Base-by-base conservation (phyloP, 2,888 invertebrate genomes). In the Anorthoa munda region DNA sequence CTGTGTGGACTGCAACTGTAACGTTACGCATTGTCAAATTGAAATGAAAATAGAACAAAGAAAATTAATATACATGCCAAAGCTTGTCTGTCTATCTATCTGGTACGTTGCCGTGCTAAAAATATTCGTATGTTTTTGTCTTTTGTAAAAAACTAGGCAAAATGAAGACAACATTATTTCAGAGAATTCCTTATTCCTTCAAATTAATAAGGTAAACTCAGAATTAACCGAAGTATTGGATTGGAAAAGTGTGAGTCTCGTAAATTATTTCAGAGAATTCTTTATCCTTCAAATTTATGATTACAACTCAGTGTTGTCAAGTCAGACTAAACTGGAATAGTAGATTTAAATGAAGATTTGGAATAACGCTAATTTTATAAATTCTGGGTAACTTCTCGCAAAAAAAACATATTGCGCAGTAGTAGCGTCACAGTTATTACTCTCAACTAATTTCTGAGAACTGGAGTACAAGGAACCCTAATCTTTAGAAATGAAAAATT, bases 11-110 rank as follows among this genome's bases (percentile, higher is more conserved):
- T 60, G 66, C 4, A 50, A 48, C n/a, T 17, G 39, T 55, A 13
- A 26, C n/a, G 39, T 46, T 17, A 26, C 17, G 71, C 63, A 26
- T 70, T 82, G 66, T 64, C 65, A 66, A 70, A 63, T 23, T 0
- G 55, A 45, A 60, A 59, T 50, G 4, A 70, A 59, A 61, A 31
- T 69, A 17, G 15, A 60, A 55, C 9, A 26, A 76, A 53, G 13
- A 13, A 18, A 23, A 58, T 45, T 51, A 39, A 51, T n/a, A 17
- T 26, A 55, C 13, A 17, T 53, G n/a, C 23, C 11, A 12, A 39
- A 61, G 12, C 13, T 17, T 50, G 45, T 21, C 23, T 55, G 11
- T 12, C 4, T 4, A 4, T 12, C 12, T 7, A 2, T 2, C 17
- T 46, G 12, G 2, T n/a, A 21, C 2, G 21, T 18, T 23, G 2